A percentile compares a stretch with the other conserved stretches of the same genome.
These are phyloP conservation scores for Zapornia atra DNA, from an alignment of 2,113 vertebrate species.

Conservation along the genomic window DNA sequence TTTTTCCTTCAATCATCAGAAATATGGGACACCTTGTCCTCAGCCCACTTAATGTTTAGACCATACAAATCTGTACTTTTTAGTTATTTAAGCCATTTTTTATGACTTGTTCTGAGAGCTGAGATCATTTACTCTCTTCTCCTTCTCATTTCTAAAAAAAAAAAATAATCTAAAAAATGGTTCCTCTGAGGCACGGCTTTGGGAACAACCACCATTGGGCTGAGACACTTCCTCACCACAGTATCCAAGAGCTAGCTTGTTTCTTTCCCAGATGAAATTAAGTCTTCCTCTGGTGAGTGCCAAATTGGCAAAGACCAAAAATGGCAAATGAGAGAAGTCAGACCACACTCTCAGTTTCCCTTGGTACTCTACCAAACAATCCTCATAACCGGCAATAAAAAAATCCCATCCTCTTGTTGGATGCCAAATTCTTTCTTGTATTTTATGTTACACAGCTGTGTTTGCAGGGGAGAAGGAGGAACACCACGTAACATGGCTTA, in stretches of 20 bases:
- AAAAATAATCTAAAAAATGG: neutral
- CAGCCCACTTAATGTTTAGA: constrained; percentile 10
- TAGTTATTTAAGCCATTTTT: neutral
- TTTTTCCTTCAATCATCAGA: neutral
- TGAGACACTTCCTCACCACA: neutral
- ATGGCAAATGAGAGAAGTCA: neutral
- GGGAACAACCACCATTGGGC: neutral
- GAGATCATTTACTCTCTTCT: neutral
- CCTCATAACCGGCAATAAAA: constrained; percentile 8
- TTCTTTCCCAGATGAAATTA: constrained; percentile 34
- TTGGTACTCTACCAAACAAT: constrained; percentile 27
- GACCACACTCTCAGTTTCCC: neutral
- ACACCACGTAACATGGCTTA: neutral
- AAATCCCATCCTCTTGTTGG: neutral
- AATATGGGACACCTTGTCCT: constrained; percentile 36
- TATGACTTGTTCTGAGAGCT: constrained; percentile 4
- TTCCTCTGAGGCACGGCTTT: neutral
- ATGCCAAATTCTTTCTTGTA: constrained; percentile 29
- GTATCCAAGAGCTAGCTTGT: neutral
- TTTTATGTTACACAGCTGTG: constrained; percentile 38
- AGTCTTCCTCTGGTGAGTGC: neutral
- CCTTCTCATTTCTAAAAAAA: neutral
- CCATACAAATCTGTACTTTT: neutral
- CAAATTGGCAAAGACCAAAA: constrained; percentile 42
- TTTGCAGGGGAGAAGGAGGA: neutral